Evolutionary conservation across 2,888 invertebrate species (phyloP).

Genomic region (Apamea sordens): DNA sequence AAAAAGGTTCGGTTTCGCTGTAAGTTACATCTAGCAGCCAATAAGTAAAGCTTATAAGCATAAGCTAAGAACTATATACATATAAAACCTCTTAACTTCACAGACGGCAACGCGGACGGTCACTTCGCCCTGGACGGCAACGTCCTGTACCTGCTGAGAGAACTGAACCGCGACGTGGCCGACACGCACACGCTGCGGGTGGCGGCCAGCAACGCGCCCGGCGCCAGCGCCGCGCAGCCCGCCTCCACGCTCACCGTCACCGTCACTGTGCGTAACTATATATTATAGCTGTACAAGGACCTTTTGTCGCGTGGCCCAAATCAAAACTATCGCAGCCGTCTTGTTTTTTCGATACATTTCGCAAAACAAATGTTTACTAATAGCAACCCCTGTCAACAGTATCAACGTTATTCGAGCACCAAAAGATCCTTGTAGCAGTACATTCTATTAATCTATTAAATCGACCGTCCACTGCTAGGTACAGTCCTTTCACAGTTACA

Average conservation of each 20-base stretch:
- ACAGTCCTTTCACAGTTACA: neutral
- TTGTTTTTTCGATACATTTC: neutral
- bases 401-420: neutral
- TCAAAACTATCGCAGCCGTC: neutral
- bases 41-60: neutral
- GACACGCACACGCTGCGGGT: constrained; percentile 82
- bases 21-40: neutral
- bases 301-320: neutral
- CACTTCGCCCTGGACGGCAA: constrained; percentile 77
- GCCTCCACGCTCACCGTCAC: constrained; percentile 82
- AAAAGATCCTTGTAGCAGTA: neutral
- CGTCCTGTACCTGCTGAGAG: constrained; percentile 76
- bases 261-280: constrained; percentile 79
- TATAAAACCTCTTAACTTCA: neutral
- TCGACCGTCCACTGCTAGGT: neutral
- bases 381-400: neutral
- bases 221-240: constrained; percentile 67
- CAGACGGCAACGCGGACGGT: constrained; percentile 80
- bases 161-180: constrained; percentile 85
- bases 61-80: neutral
- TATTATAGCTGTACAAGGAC: neutral
- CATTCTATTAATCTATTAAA: neutral
- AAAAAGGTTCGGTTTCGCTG: too few relatives aligned
- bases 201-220: constrained; percentile 86
- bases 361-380: neutral